phyloP scores from a whole-genome alignment of 2,113 vertebrate genomes.

The Toxotes jaculatrix region DNA sequence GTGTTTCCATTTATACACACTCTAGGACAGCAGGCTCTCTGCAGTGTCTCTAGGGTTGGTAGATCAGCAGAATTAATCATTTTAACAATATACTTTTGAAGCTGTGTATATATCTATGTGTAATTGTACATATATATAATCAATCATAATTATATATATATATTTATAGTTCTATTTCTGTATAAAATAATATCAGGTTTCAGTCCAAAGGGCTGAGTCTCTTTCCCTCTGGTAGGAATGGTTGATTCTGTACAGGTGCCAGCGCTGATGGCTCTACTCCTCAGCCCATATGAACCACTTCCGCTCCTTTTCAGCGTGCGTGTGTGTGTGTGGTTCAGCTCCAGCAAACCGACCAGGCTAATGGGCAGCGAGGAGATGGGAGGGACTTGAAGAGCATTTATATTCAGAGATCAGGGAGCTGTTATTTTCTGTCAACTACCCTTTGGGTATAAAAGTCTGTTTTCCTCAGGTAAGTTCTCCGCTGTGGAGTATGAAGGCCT shows the following conservation, averaged over 20 bases:
- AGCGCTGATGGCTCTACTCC: constrained; percentile 72
- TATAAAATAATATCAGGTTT: constrained; percentile 85
- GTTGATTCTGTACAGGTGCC: constrained; percentile 85
- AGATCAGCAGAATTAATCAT: constrained; percentile 88
- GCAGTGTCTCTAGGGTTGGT: constrained; percentile 85
- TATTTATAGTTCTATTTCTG: constrained; percentile 84
- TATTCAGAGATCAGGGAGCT: constrained; percentile 70
- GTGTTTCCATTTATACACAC: constrained; percentile 86
- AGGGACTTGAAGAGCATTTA: constrained; percentile 73
- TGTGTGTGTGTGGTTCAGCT: constrained; percentile 36
- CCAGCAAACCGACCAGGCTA: constrained; percentile 44
- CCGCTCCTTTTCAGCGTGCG: constrained; percentile 15
- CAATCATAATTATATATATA: constrained; percentile 83
- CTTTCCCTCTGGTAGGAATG: constrained; percentile 81
- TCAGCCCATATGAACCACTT: constrained; percentile 50
- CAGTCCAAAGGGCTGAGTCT: constrained; percentile 79
- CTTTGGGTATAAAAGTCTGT: constrained; percentile 78
- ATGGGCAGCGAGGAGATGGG: constrained; percentile 64
- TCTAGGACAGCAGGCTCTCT: constrained; percentile 91
- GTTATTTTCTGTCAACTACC: constrained; percentile 52
- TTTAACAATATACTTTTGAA: constrained; percentile 86
- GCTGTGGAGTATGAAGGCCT: constrained; percentile 81
- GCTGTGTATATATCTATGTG: constrained; percentile 88
- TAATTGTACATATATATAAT: constrained; percentile 86
- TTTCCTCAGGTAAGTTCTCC: constrained; percentile 73